Base-by-base conservation (phyloP, 2,113 vertebrate species). In the Plectropomus leopardus region DNA sequence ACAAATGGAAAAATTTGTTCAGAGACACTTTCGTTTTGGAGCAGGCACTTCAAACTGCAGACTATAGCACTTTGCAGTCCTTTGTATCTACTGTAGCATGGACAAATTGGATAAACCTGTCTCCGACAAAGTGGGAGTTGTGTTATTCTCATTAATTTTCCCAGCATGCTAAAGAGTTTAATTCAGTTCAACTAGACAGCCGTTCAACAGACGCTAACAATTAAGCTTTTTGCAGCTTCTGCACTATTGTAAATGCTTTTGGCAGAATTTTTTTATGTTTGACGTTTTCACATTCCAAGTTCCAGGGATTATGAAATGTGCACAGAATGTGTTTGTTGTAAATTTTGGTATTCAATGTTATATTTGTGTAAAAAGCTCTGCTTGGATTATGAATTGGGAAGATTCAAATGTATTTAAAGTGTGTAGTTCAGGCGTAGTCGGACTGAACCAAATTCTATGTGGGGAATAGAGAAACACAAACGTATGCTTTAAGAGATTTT, bases 21-120 rank as follows among this genome's bases (percentile, higher is more conserved):
- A 84, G 83, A 91, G 83, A 84, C 69, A 47, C 75, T 71, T 83
- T 82, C 36, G 80, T 87, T 92, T 88, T 88, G 80, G 85, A 93
- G 88, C 88, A 60, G 63, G 78, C 78, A 72, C 87, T 91, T 93
- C 84, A 91, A 87, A 89, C 84, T 83, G 84, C 87, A 85, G 63
- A 84, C 82, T 76, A 16, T 30, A 54, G 73, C 77, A 73, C 86
- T 89, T 84, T 54, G 57, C 87, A 80, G 42, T 82, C 55, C 73
- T 93, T 90, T 86, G 69, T 76, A 69, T 89, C 68, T 78, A 48
- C 67, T 6, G 10, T 57, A 61, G 50, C 83, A 72, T 44, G 76
- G 82, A 88, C 83, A 84, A 87, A 89, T 76, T 69, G 74, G 66
- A 85, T 87, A 72, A 88, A 82, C 59, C 55, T 30, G 47, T 73